phyloP scores from a whole-genome alignment of 1,140 invertebrate species.

The Myzus persicae region DNA sequence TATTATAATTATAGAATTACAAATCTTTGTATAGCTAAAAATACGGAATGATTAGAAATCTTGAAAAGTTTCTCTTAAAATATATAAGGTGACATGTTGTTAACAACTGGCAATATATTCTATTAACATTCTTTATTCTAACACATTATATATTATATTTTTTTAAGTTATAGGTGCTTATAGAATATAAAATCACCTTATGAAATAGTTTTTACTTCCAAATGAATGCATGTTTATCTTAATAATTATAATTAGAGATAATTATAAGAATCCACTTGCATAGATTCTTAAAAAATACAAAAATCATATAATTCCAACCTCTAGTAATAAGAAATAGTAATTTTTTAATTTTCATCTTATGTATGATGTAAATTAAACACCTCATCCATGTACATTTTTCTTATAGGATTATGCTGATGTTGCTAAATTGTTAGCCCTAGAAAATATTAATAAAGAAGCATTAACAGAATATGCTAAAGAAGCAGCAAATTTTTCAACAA shows the following conservation, averaged over 20 bases:
- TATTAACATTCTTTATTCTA: neutral
- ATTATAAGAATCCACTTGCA: neutral
- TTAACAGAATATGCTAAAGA: slow-evolving; percentile 92
- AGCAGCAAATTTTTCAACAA: slow-evolving; percentile 95
- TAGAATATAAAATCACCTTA: too few relatives aligned
- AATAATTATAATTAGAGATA: too few relatives aligned
- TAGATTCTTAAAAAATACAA: neutral
- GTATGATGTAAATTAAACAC: too few relatives aligned
- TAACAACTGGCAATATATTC: neutral
- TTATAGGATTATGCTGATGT: slow-evolving; percentile 88
- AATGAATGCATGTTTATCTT: too few relatives aligned
- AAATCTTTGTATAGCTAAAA: neutral
- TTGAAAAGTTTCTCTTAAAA: neutral
- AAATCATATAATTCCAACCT: neutral
- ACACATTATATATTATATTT: too few relatives aligned
- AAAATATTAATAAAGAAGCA: slow-evolving; percentile 91
- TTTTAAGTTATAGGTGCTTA: too few relatives aligned
- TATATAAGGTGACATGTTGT: neutral
- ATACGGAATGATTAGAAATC: neutral
- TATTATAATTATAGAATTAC: too few relatives aligned
- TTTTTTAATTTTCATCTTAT: neutral
- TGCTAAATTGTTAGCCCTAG: slow-evolving; percentile 80
- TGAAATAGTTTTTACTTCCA: too few relatives aligned
- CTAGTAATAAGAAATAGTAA: neutral
- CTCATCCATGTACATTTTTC: neutral